These are phyloP conservation scores for Apomyelois bistriatella DNA, from an alignment of 2,888 invertebrate species.

Conservation along the genomic window DNA sequence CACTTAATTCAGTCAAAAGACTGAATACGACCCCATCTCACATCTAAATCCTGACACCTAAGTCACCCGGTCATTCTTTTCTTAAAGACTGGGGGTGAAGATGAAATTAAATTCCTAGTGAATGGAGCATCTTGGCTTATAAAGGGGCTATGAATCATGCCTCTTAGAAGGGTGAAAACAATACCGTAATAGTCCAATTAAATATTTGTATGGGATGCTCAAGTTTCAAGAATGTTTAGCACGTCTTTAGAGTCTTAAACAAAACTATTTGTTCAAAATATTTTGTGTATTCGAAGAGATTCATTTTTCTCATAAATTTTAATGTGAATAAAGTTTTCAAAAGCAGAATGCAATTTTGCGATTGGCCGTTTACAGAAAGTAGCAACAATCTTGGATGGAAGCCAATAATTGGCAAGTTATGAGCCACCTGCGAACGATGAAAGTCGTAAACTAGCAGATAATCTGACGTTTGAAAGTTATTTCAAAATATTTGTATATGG, in stretches of 20 bases:
- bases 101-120: constrained; percentile 78
- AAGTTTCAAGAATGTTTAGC: constrained; percentile 38
- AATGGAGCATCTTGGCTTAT: constrained; percentile 66
- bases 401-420: constrained; percentile 6
- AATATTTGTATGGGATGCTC: constrained; percentile 59
- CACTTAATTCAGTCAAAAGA: constrained; percentile 40
- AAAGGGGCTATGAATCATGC: constrained; percentile 74
- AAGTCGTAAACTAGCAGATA: constrained; percentile 9
- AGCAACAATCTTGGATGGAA: not conserved
- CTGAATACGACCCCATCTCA: constrained; percentile 44
- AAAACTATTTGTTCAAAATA: constrained; percentile 1
- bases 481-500: not conserved
- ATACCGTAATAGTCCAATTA: constrained; percentile 78
- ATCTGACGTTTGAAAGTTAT: not conserved
- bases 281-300: constrained; percentile 4
- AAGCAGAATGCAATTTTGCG: constrained; percentile 4
- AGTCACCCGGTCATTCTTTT: constrained; percentile 75
- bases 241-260: not conserved
- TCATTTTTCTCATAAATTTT: constrained; percentile 2
- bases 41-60: constrained; percentile 46
- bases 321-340: constrained; percentile 1
- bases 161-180: constrained; percentile 64
- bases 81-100: constrained; percentile 69
- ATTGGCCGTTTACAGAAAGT: constrained; percentile 1
- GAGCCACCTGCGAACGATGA: constrained; percentile 10